Conservation (phyloP, 2,888 invertebrate species). For the Perizoma flavofasciatum region DNA sequence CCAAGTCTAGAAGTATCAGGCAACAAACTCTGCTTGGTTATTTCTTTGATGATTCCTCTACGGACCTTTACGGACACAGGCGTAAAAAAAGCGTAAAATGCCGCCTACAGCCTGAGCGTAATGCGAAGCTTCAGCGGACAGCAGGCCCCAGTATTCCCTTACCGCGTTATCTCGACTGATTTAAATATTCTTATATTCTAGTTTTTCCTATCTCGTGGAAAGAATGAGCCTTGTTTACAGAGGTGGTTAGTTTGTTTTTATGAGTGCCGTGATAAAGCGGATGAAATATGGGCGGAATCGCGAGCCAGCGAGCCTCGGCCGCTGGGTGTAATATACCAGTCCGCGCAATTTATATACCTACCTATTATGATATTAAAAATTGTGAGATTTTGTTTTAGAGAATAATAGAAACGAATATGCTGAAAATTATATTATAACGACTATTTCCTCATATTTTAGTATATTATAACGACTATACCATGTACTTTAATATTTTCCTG, state of each 20-base stretch:
- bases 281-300: slow-evolving; percentile 30
- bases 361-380: slow-evolving; percentile 15
- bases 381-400: slow-evolving; percentile 5
- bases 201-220: slow-evolving; percentile 36
- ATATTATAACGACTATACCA: no score
- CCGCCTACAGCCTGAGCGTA: no score
- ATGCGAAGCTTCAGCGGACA: slow-evolving; percentile 6
- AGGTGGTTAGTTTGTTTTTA: slow-evolving; percentile 39
- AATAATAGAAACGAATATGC: slow-evolving; percentile 13
- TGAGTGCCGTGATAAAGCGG: slow-evolving; percentile 36
- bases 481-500: no score
- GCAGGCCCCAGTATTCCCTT: slow-evolving; percentile 18
- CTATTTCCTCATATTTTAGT: no score
- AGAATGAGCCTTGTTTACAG: slow-evolving; percentile 38
- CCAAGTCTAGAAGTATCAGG: no score
- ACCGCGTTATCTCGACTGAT: slow-evolving; percentile 35
- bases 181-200: slow-evolving; percentile 40
- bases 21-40: no score
- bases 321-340: slow-evolving; percentile 21
- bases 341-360: slow-evolving; percentile 12
- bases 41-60: no score
- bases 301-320: slow-evolving; percentile 25
- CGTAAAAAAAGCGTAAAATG: no score
- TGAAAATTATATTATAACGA: no score
- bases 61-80: no score